phyloP scores from a whole-genome alignment of 23 tunicate genomes.

The Botrylloides violaceus region DNA sequence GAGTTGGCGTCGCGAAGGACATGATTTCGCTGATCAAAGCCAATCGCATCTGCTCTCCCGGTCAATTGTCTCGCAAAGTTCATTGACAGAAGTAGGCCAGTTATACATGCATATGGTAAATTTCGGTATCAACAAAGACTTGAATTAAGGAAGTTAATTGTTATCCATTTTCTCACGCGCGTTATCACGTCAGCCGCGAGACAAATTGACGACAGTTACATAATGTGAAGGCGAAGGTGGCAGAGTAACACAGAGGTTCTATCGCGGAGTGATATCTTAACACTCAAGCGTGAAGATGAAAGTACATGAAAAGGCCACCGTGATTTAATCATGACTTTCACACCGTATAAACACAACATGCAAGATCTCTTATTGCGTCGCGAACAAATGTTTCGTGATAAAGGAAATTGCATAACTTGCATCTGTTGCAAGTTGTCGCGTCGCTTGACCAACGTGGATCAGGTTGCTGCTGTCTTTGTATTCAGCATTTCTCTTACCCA shows the following conservation, averaged over 20 bases:
- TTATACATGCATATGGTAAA: no score
- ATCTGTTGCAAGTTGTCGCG: no score
- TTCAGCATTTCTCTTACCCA: no score
- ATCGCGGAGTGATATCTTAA: neutral
- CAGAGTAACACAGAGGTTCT: neutral
- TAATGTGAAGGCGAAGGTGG: neutral
- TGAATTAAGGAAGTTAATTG: neutral
- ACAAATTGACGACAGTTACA: constrained; percentile 1
- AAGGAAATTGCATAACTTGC: neutral
- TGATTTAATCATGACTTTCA: neutral
- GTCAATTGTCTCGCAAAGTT: no score
- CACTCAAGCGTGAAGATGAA: neutral
- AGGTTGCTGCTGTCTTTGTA: no score
- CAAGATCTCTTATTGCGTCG: neutral
- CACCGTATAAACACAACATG: neutral
- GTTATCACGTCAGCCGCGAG: neutral
- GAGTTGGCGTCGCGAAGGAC: no score
- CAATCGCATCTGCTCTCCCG: no score
- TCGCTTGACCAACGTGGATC: no score
- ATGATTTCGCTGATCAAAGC: no score
- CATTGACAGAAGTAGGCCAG: no score
- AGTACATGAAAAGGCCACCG: neutral
- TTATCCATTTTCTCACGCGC: neutral
- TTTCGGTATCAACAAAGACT: no score
- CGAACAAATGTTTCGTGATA: neutral